Evolutionary conservation across 2,888 invertebrate species (phyloP), one percentile per base, ranked within the genome.

Genomic region (Parnassius glacialis): DNA sequence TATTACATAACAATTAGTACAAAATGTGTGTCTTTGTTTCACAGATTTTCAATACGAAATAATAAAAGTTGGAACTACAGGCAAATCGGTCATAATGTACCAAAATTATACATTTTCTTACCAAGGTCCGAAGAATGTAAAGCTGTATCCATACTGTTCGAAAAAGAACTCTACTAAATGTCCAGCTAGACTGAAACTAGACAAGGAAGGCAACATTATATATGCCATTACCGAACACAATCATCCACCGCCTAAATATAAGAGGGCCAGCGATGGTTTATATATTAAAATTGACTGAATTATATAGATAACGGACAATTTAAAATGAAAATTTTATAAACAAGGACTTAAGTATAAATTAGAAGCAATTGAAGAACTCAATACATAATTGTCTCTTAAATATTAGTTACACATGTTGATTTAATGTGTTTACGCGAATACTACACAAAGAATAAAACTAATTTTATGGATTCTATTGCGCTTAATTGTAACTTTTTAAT

Each of bases 241-340:
- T n/a, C 82, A 84, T 65, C 58, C 65, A 3, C 83, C 81, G 43
- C 72, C 81, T 0, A 66, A 71, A 41, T 76, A 76, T 56, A 25
- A 12, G 25, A 45, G 12, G 5, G 7, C 16, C 10, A 12, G 20
- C 43, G 25, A n/a, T 25, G 70, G 70, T 3, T 61, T 62, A 9
- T 71, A 34, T 34, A 20, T 20, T 20, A 20, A 20, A 20, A 20
- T 20, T 20, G 2, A 20, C 20, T 20, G 20, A 20, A 20, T 20
- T 20, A 20, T 20, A 20, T 20, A 20, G 20, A 20, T 20, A 2
- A 20, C 20, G 20, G 2, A 20, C 20, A 20, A 20, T 20, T 20
- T 20, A 20, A 20, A 20, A 2, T 20, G 16, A 20, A 20, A 20
- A 20, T 20, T 20, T 20, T 20, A 20, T 1, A 20, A 20, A 20